Conservation (phyloP, 2,888 invertebrate species). For the Hesperia comma region DNA sequence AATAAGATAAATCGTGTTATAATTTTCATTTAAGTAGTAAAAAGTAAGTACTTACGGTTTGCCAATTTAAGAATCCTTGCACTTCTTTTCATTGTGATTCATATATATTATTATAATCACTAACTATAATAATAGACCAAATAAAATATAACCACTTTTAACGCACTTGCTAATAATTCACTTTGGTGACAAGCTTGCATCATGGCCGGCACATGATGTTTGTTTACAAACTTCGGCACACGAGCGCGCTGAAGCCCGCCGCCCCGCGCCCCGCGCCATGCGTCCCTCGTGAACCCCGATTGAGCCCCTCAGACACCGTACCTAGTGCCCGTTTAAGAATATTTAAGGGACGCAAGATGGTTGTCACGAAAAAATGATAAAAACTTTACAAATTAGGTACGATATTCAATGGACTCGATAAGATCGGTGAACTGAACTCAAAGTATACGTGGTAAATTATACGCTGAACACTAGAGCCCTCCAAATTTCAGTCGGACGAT, state of each 20-base stretch:
- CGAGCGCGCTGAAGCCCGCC: too few species aligned
- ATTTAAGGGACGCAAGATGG: conserved; percentile 9
- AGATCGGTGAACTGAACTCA: too few species aligned
- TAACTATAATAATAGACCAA: neutral
- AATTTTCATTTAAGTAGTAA: conserved; percentile 37
- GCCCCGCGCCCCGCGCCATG: too few species aligned
- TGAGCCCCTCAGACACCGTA: too few species aligned
- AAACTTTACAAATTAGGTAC: conserved; percentile 27
- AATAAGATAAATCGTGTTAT: conserved; percentile 35
- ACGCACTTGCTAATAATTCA: conserved; percentile 24
- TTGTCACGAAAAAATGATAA: conserved; percentile 24
- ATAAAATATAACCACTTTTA: conserved; percentile 25
- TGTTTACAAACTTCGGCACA: too few species aligned
- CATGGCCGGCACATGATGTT: too few species aligned
- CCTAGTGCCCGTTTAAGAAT: too few species aligned
- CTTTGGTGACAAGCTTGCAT: conserved; percentile 13
- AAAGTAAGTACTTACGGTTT: conserved; percentile 39
- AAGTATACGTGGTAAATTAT: conserved; percentile 18
- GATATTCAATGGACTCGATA: conserved; percentile 21
- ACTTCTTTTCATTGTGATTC: conserved; percentile 41
- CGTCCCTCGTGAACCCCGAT: too few species aligned
- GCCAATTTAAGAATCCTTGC: conserved; percentile 41
- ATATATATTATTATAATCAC: conserved; percentile 11
- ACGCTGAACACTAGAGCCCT: conserved; percentile 23
- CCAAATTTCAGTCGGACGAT: conserved; percentile 28